Evolutionary conservation across 2,113 vertebrate genomes (phyloP).

Genomic region (Tetrax tetrax): DNA sequence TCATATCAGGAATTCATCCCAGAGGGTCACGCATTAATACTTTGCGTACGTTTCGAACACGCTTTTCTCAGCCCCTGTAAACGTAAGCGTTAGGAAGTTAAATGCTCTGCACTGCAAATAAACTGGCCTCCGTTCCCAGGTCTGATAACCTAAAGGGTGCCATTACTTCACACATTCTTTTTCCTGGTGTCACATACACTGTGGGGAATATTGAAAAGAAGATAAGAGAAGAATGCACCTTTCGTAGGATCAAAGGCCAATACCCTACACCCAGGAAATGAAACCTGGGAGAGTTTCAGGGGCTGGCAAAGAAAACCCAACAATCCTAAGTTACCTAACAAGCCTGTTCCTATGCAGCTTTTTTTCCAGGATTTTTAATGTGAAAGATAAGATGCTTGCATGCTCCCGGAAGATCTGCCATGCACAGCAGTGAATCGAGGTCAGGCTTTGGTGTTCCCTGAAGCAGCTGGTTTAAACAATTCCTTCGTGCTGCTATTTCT

Average conservation of each 20-base stretch:
- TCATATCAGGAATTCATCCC: neutral
- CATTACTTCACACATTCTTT: slow-evolving; percentile 22
- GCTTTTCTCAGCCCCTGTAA: neutral
- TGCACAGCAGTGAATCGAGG: rapidly evolving
- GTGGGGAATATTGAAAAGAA: neutral
- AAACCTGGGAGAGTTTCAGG: neutral
- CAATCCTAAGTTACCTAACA: neutral
- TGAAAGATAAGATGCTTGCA: neutral
- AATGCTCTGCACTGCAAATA: neutral
- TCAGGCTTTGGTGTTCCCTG: neutral
- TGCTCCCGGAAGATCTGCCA: neutral
- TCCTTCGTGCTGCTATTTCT: neutral
- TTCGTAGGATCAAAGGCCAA: neutral
- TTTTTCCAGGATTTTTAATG: neutral
- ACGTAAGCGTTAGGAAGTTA: neutral
- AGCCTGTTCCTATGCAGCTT: neutral
- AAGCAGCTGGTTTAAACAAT: neutral
- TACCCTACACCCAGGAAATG: neutral
- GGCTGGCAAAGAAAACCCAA: neutral
- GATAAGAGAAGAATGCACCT: slow-evolving; percentile 53
- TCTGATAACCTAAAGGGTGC: slow-evolving; percentile 2
- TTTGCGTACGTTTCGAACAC: neutral
- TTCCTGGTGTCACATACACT: neutral
- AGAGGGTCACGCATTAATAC: neutral
- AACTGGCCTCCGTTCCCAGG: neutral